Base-by-base conservation (phyloP, 2,888 invertebrate species). In the Platycheirus rosarum region DNA sequence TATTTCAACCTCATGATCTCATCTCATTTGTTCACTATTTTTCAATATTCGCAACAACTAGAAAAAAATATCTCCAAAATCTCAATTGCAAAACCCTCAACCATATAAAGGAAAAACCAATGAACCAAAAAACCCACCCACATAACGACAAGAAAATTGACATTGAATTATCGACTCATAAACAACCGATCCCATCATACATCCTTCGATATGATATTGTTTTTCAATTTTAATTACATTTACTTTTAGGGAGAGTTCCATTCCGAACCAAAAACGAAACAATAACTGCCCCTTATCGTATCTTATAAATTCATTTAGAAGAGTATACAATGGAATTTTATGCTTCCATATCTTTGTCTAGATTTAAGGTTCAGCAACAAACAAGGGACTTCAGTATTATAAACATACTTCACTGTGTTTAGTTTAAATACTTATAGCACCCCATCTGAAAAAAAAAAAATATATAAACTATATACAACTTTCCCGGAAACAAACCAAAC, bases 401-500 rank as follows among this genome's bases (percentile, higher is more conserved):
- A 37, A 48, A 57, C 57, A 49, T 60, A 9, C 44, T 29, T 29
- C 4, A 20, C 20, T 37, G 11, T 51, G n/a, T 57, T 55, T 55
- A 48, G 16, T 5, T 70, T 18, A 29, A 37, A 8, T 14, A 46
- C 44, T 51, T 20, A 26, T 26, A 44, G 51, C 29, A 42, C 60
- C 60, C 71, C 35, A 70, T 70, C 42, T 14, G 7, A 8, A n/a
- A 23, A 20, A 42, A 9, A 4, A 49, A 60, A 9, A 42, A 20
- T 20, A 55, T 16, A 55, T 35, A 55, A 26, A n/a, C n/a, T n/a
- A 23, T 16, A 16, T 26, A 20, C 26, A 51, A 60, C 7, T 55
- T 23, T 26, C 5, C 55, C 65, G 73, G 65, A 74, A 74, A 48
- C 48, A 66, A 74, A 57, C 57, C 49, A 32, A 66, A 74, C 65